Evolutionary conservation across 2,888 invertebrate species (phyloP).

Genomic region (Drosophila quinaria): DNA sequence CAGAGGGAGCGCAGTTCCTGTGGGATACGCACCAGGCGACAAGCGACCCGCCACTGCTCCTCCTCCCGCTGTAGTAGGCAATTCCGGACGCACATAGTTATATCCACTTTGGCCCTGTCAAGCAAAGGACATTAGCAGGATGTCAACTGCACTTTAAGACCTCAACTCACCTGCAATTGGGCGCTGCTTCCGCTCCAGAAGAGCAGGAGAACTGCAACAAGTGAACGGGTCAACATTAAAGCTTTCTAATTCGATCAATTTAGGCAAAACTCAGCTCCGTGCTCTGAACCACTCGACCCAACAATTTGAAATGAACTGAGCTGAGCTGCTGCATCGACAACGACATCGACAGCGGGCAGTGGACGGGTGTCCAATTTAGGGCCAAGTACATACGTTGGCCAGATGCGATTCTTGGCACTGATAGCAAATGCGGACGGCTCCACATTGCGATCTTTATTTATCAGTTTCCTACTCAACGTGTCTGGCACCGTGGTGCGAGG

Average conservation of each 20-base stretch:
- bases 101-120: slow-evolving; percentile 90
- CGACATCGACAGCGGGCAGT: slow-evolving; percentile 44
- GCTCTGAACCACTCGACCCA: slow-evolving; percentile 54
- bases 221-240: slow-evolving; percentile 54
- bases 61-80: slow-evolving; percentile 83
- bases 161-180: slow-evolving; percentile 64
- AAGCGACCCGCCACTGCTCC: slow-evolving; percentile 64
- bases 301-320: slow-evolving; percentile 69
- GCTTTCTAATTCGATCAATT: slow-evolving; percentile 40
- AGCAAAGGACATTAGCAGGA: background rate
- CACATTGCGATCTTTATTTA: slow-evolving; percentile 74
- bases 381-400: slow-evolving; percentile 79
- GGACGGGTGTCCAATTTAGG: slow-evolving; percentile 68
- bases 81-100: slow-evolving; percentile 90
- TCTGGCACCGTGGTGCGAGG: slow-evolving; percentile 54
- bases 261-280: slow-evolving; percentile 33
- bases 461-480: slow-evolving; percentile 76
- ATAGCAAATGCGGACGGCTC: slow-evolving; percentile 64
- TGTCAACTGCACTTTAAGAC: slow-evolving; percentile 17
- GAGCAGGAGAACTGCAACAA: slow-evolving; percentile 68
- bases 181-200: slow-evolving; percentile 60
- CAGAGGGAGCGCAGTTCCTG: slow-evolving; percentile 68
- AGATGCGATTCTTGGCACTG: slow-evolving; percentile 68
- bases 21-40: slow-evolving; percentile 64
- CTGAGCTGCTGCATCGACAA: slow-evolving; percentile 48